A percentile compares a stretch with the other conserved stretches of the same genome.
Evolutionary conservation across 2,888 invertebrate genomes (phyloP).

Genomic region (Machimus atricapillus): DNA sequence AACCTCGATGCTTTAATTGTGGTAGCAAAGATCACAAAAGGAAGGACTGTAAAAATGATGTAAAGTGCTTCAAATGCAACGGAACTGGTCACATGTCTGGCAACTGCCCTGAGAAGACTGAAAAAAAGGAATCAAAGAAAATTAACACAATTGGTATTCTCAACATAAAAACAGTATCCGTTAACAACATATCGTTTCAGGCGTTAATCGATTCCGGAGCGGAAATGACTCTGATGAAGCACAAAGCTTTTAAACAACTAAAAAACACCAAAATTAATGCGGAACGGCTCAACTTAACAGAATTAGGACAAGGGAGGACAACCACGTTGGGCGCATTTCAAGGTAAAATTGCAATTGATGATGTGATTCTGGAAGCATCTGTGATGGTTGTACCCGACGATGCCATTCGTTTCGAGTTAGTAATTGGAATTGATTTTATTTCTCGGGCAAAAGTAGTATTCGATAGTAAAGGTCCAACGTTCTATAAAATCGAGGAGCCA

Average conservation of each 20-base stretch:
- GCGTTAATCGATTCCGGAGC: constrained; percentile 18
- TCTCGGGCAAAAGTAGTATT: background rate
- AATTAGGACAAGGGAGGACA: background rate
- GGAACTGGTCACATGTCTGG: constrained; percentile 50
- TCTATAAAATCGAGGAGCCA: too few species aligned
- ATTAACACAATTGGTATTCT: background rate
- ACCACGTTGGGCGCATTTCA: background rate
- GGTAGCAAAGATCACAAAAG: constrained; percentile 34
- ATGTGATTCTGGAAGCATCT: background rate
- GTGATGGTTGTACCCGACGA: background rate
- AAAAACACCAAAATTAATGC: background rate
- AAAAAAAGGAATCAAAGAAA: background rate
- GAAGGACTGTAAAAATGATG: constrained; percentile 48
- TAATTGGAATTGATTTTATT: background rate
- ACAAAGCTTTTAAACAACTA: background rate
- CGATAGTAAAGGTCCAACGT: background rate
- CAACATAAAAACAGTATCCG: background rate
- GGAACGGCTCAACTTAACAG: background rate
- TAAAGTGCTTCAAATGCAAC: constrained; percentile 54
- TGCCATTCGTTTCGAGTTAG: background rate
- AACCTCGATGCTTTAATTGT: constrained; percentile 44
- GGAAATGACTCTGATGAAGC: background rate
- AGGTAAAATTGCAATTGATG: background rate
- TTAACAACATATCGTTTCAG: background rate
- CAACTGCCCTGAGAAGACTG: background rate